Evolutionary conservation across 2,888 invertebrate species (phyloP), one percentile per base, ranked within the genome.

Genomic region (Cephus nigrinus): DNA sequence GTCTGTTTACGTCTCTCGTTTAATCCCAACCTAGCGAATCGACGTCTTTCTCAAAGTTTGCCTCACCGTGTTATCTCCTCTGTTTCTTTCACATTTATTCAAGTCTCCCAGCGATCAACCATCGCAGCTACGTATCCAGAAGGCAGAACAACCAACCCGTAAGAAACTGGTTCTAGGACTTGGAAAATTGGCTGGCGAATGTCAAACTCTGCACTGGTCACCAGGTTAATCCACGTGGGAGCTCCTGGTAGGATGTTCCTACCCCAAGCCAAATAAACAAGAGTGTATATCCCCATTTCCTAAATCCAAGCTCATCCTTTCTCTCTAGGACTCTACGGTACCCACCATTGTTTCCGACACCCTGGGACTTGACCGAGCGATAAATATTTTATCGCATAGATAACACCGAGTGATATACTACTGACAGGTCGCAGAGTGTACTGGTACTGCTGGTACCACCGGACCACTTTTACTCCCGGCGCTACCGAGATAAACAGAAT

Each of bases 321-420:
- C 69, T 71, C 32, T 33, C 33, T 9, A 5, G 12, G 33, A 31
- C 71, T 71, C 71, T 31, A 5, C 31, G 71, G 31, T 23, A 31
- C 9, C 15, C 36, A 15, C 55, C 23, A 55, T 5, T 23, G 23
- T 23, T 55, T 23, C 23, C 55, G 55, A 55, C 55, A 55, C 55
- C 23, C 23, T 23, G 71, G 71, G 31, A 71, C 71, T 71, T 33
- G 32, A 31, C 32, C 73, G 73, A 76, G 71, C 9, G 84, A 85
- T 88, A 87, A 87, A 87, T 88, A 87, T 86, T 87, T 87, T 84
- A 89, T 86, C 85, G 80, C 68, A 35, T 79, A 82, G 83, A 84
- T 83, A 84, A 83, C 83, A 76, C 76, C 72, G 36, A 55, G 77
- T 76, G 73, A 84, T 78, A 84, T 82, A 84, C 77, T 79, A 75